phyloP scores from a whole-genome alignment of 2,797 vertebrate genomes.

The Onychomys leucogaster region DNA sequence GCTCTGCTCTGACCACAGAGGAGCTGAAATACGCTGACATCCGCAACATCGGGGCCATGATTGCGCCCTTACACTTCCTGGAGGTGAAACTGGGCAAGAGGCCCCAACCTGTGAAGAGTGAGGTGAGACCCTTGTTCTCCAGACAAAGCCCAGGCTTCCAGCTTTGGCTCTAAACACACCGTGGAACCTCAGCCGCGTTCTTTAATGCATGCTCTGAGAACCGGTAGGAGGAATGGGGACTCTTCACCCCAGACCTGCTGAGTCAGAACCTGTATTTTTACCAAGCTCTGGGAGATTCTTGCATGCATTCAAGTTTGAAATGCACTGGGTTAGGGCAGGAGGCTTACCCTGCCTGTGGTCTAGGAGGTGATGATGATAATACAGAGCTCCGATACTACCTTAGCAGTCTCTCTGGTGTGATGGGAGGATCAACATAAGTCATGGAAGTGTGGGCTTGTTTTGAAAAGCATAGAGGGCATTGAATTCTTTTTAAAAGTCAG shows the following conservation, averaged over 20 bases:
- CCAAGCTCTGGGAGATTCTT: neutral
- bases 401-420: neutral
- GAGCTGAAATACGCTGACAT: constrained; percentile 95
- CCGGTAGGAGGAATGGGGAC: neutral
- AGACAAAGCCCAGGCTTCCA: neutral
- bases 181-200: neutral
- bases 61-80: constrained; percentile 96
- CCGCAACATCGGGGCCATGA: constrained; percentile 94
- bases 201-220: neutral
- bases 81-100: constrained; percentile 94
- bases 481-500: neutral
- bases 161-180: neutral
- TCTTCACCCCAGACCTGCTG: neutral
- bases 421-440: neutral
- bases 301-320: neutral
- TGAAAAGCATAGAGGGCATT: neutral
- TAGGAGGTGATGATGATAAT: neutral
- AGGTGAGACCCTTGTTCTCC: constrained; percentile 89
- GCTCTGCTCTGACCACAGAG: constrained; percentile 93
- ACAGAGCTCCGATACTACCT: neutral
- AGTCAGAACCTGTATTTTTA: neutral
- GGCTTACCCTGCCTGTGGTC: constrained; percentile 14
- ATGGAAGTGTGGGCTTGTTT: neutral
- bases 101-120: constrained; percentile 93
- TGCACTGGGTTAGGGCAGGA: neutral